These are phyloP conservation scores for Etheostoma nigrum DNA, from an alignment of 2,797 vertebrate species.

Conservation along the genomic window DNA sequence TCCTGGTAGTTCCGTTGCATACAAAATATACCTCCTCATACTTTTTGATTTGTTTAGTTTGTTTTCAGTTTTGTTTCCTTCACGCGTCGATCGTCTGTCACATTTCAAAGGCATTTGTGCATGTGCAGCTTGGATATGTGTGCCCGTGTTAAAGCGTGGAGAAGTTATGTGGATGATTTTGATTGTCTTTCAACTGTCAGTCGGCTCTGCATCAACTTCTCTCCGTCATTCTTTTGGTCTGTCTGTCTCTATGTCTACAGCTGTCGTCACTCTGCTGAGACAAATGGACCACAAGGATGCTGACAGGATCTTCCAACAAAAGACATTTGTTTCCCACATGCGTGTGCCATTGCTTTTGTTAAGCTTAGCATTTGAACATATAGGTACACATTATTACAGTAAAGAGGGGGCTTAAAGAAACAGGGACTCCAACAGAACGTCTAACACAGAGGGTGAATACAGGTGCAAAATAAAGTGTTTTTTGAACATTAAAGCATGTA, in stretches of 20 bases:
- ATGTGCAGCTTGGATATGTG: constrained; percentile 25
- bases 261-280: constrained; percentile 44
- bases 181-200: constrained; percentile 59
- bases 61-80: constrained; percentile 32
- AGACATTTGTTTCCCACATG: background rate
- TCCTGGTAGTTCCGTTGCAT: constrained; percentile 42
- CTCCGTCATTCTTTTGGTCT: constrained; percentile 36
- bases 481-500: no score
- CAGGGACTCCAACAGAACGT: no score
- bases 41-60: constrained; percentile 48
- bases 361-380: constrained; percentile 17
- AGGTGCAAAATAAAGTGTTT: no score
- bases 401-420: no score
- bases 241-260: constrained; percentile 37
- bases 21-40: constrained; percentile 28
- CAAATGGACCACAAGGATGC: constrained; percentile 44
- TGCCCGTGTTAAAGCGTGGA: constrained; percentile 27
- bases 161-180: constrained; percentile 48
- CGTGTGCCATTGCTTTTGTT: background rate
- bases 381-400: no score
- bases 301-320: constrained; percentile 34
- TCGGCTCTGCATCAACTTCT: constrained; percentile 31
- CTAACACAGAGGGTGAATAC: no score
- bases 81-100: constrained; percentile 28
- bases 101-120: constrained; percentile 39